These are phyloP conservation scores for Sakesphorus luctuosus DNA, from an alignment of 2,113 vertebrate genomes.

Conservation along the genomic window DNA sequence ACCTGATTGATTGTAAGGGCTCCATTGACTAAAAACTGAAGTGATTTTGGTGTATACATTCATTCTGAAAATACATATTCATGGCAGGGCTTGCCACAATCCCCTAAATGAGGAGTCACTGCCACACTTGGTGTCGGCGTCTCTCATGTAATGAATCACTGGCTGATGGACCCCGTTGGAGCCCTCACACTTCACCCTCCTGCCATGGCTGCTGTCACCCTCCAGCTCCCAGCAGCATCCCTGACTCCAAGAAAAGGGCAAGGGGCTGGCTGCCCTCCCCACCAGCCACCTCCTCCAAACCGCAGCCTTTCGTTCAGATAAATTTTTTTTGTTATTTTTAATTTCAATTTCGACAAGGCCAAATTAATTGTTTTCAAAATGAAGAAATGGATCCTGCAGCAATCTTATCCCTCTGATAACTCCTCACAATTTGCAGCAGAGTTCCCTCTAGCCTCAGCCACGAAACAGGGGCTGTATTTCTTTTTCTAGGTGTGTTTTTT, in stretches of 20 bases:
- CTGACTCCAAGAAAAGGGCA: neutral
- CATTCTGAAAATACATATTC: conserved; percentile 56
- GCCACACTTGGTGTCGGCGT: neutral
- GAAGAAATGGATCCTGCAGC: conserved; percentile 1
- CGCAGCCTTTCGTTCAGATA: neutral
- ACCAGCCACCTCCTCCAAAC: neutral
- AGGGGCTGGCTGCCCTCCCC: neutral
- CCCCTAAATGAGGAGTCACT: conserved; percentile 34
- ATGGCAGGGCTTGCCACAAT: conserved; percentile 22
- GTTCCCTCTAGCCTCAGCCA: neutral
- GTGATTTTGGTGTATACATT: conserved; percentile 35
- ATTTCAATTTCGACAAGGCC: neutral
- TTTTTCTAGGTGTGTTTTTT: neutral
- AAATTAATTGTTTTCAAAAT: conserved; percentile 28
- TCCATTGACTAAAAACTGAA: conserved; percentile 38
- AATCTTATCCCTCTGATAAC: conserved; percentile 38
- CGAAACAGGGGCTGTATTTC: neutral
- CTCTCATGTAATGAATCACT: neutral
- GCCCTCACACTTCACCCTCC: conserved; percentile 3
- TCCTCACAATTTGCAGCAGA: neutral
- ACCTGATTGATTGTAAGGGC: conserved; percentile 64
- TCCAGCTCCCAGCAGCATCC: neutral
- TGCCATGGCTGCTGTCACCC: neutral
- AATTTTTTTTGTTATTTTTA: neutral
- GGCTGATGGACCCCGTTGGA: neutral